Base-by-base conservation (phyloP, 2,797 vertebrate species). In the Aulostomus chinensis region DNA sequence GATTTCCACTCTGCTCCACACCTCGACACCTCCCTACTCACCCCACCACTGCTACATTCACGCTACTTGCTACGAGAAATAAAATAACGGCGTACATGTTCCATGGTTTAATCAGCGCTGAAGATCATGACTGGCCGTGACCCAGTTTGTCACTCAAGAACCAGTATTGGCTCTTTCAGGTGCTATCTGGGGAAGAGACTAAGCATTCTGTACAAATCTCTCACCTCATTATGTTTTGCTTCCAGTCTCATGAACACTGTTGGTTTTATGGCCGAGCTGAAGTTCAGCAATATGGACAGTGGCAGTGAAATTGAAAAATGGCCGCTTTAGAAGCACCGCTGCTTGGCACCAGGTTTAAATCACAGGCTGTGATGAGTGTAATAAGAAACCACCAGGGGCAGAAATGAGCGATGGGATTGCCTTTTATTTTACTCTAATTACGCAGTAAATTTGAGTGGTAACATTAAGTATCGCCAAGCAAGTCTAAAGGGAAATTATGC, bases 401-500 rank as follows among this genome's bases (percentile, higher is more conserved):
- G 66, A 4, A 49, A 66, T 33, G 49, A 74, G 46, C 29, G 48
- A 75, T 50, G 59, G 43, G 26, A 52, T 43, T 3, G 2, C 28
- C 51, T 73, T 73, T 67, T 69, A 73, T 75, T 81, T 67, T 43
- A 58, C 40, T 42, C 63, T 82, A 86, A 89, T 88, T 80, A 78
- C 51, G 13, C 64, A 68, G 63, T 84, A 77, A 80, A 85, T 81
- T 50, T 68, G 40, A 74, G 61, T 12, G 30, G 31, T 62, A 62
- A 58, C 69, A 68, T 84, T 68, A 78, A 77, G 47, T 45, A 68
- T 73, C 57, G 3, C 24, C 6, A 8, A 50, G 24, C 41, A 57
- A 66, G 78, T 78, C 75, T 75, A 51, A 80, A 84, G 70, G 80
- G 72, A 88, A 87, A 84, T 80, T 66, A 82, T 64, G 48, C 32